Evolutionary conservation across 2,888 invertebrate species (phyloP).

Genomic region (Herminia tarsipennalis): DNA sequence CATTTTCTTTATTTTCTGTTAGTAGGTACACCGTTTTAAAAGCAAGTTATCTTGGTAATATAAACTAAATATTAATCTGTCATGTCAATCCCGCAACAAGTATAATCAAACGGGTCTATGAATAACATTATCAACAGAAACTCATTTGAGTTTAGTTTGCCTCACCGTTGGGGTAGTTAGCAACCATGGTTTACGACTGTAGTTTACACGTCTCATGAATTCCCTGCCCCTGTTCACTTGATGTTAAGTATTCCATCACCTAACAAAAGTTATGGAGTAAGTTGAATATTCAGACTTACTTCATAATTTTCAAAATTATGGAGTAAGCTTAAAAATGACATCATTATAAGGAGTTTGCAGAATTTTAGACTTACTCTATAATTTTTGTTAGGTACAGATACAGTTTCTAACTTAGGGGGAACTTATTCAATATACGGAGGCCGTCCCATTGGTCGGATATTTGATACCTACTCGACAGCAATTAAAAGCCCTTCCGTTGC

Average conservation of each 20-base stretch:
- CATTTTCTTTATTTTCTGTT: no score
- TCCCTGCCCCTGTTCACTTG: background rate
- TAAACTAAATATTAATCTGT: no score
- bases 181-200: background rate
- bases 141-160: conserved; percentile 7
- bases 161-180: background rate
- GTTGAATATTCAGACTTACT: background rate
- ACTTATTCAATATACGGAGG: conserved; percentile 61
- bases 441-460: conserved; percentile 74
- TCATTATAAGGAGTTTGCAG: background rate
- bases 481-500: conserved; percentile 76
- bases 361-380: background rate
- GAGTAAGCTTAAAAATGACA: no score
- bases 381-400: background rate
- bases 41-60: no score
- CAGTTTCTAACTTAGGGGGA: conserved; percentile 12
- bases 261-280: background rate
- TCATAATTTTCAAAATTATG: background rate
- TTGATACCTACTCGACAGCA: conserved; percentile 74
- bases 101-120: background rate
- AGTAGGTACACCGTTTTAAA: no score
- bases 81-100: no score
- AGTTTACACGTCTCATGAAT: background rate
- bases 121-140: background rate
- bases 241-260: background rate